phyloP scores from a whole-genome alignment of 23 tunicate genomes.

The Diplosoma virens region DNA sequence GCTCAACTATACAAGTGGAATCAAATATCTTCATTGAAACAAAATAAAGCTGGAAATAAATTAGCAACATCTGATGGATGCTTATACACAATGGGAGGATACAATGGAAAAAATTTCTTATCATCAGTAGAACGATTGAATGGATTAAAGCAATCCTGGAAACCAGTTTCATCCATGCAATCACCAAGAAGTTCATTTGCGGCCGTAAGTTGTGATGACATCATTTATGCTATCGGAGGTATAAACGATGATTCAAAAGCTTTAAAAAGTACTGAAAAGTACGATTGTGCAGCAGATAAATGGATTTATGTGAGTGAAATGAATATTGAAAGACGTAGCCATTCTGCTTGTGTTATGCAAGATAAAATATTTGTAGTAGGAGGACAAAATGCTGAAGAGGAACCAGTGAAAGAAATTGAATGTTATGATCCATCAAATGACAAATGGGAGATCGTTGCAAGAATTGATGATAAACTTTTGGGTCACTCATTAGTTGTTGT shows the following conservation, averaged over 20 bases:
- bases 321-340: neutral
- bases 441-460: neutral
- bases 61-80: neutral
- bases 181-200: neutral
- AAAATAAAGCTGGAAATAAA: neutral
- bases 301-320: neutral
- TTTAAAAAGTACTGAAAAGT: neutral
- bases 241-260: neutral
- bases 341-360: neutral
- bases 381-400: neutral
- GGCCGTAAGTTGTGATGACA: neutral
- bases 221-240: neutral
- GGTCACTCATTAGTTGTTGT: neutral
- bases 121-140: neutral
- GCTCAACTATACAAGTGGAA: neutral
- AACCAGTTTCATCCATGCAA: neutral
- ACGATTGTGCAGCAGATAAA: neutral
- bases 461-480: neutral
- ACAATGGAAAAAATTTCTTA: neutral
- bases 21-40: neutral
- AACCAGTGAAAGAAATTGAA: neutral
- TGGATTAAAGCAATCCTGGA: neutral
- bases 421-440: neutral
- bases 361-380: neutral
- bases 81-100: neutral